A percentile compares a stretch with the other conserved stretches of the same genome.
phyloP scores from a whole-genome alignment of 2,797 vertebrate species.

The Fringilla coelebs region DNA sequence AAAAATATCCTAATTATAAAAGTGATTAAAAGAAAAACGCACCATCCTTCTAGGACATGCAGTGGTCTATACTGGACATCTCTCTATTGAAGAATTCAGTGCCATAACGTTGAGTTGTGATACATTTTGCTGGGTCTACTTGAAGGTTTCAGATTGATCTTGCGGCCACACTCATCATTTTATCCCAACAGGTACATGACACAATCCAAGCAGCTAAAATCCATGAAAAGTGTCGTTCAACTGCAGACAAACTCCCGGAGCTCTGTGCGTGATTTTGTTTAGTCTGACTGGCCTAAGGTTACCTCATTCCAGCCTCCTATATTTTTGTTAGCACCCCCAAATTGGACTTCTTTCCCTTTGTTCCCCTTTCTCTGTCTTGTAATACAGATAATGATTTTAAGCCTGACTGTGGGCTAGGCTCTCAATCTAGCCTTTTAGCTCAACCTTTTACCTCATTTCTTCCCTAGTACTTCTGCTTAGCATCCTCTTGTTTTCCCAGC shows the following conservation, averaged over 20 bases:
- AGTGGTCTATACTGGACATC: not conserved
- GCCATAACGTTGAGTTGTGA: not conserved
- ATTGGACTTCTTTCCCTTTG: not conserved
- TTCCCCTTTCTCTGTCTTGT: not conserved
- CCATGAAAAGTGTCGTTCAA: not conserved
- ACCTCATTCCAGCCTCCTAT: not conserved
- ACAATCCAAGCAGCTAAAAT: not conserved
- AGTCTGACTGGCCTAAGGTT: not conserved
- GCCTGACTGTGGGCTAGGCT: not conserved
- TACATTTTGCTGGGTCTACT: not conserved
- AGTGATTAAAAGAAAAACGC: not conserved
- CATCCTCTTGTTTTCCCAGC: accelerated
- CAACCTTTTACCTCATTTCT: not conserved
- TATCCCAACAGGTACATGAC: too few relatives aligned
- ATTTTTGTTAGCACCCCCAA: not conserved
- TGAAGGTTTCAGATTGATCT: not conserved
- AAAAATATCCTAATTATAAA: not conserved
- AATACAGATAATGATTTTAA: not conserved
- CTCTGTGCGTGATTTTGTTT: not conserved
- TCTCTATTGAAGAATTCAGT: not conserved
- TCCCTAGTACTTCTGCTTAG: not conserved
- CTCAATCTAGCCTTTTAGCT: not conserved
- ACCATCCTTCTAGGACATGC: not conserved
- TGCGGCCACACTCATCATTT: not conserved
- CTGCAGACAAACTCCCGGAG: not conserved